Evolutionary conservation across 2,888 invertebrate genomes (phyloP).

Genomic region (Saturnia pavonia): DNA sequence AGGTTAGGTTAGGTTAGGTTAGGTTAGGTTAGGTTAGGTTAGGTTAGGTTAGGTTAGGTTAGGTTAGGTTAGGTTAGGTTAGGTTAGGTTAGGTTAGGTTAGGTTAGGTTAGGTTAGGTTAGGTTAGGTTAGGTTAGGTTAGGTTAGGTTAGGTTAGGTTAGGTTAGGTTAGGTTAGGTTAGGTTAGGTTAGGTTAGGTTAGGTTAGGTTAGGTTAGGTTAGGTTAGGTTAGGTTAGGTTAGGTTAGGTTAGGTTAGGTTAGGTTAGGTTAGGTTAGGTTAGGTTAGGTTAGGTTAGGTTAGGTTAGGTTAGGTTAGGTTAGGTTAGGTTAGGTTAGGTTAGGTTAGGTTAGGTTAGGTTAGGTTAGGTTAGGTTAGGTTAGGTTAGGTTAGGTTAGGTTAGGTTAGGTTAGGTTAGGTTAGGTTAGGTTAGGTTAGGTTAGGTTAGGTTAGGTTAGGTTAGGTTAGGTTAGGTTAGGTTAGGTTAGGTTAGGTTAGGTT

Average conservation of each 20-base stretch:
- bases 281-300: constrained; percentile 21
- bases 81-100: too few species aligned
- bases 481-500: constrained; percentile 31
- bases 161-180: not conserved
- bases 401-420: constrained; percentile 24
- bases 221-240: too few species aligned
- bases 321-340: constrained; percentile 22
- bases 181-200: constrained; percentile 17
- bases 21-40: too few species aligned
- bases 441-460: constrained; percentile 26
- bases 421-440: constrained; percentile 15
- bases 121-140: too few species aligned
- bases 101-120: too few species aligned
- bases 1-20: too few species aligned
- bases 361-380: constrained; percentile 14
- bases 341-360: constrained; percentile 25
- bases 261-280: constrained; percentile 18
- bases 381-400: constrained; percentile 15
- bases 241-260: not conserved
- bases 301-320: constrained; percentile 21
- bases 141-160: too few species aligned
- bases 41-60: too few species aligned
- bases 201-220: too few species aligned
- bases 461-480: constrained; percentile 32
- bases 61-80: too few species aligned